Conservation (phyloP, 2,888 invertebrate genomes). For the Cerceris ruficornis region DNA sequence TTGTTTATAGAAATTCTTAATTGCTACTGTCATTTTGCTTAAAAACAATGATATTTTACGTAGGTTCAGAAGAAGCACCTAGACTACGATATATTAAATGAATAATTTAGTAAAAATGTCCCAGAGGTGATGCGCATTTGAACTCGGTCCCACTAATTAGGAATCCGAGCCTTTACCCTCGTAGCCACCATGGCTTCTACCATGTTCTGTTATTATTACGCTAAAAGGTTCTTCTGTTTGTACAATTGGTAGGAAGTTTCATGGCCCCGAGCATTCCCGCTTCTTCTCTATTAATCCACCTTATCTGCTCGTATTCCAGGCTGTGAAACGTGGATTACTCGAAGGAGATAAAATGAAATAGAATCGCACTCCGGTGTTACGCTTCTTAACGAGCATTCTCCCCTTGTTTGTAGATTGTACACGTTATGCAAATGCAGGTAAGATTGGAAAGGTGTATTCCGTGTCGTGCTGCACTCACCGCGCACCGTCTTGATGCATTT, state of each 20-base stretch:
- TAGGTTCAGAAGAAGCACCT: no score
- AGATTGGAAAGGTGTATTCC: background rate
- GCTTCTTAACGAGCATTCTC: conserved; percentile 10
- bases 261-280: conserved; percentile 3
- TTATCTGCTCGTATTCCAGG: conserved; percentile 8
- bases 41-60: no score
- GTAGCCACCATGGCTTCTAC: background rate
- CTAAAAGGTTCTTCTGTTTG: background rate
- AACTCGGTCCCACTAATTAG: no score
- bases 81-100: no score
- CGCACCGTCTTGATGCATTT: conserved; percentile 4
- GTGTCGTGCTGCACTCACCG: background rate
- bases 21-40: no score
- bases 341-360: conserved; percentile 8
- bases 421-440: background rate
- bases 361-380: background rate
- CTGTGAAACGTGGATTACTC: background rate
- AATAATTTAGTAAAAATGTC: no score
- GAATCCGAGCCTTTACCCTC: no score
- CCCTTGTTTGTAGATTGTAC: background rate
- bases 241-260: conserved; percentile 9
- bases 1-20: no score
- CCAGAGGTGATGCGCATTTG: no score
- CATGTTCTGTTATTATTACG: background rate
- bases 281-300: conserved; percentile 13